Conservation (phyloP, 2,797 vertebrate species). For the Phalanger gymnotis region DNA sequence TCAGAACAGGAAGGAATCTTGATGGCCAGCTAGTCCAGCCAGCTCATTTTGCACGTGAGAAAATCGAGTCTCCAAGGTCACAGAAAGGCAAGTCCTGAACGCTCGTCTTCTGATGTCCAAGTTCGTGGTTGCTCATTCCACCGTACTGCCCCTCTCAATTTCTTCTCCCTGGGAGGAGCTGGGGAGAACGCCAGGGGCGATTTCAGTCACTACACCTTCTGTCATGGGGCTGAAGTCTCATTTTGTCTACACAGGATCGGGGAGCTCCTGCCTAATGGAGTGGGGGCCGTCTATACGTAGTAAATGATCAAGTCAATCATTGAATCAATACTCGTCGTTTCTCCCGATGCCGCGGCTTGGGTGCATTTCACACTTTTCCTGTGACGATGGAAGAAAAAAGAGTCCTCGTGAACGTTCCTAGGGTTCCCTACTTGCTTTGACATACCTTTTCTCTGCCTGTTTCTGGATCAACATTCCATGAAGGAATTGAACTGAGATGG, state of each 20-base stretch:
- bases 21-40: neutral
- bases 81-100: no score
- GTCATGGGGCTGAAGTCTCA: neutral
- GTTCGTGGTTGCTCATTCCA: neutral
- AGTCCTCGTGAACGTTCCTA: conserved; percentile 41
- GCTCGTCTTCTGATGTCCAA: neutral
- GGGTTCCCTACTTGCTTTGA: conserved; percentile 45
- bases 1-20: neutral
- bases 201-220: no score
- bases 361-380: conserved; percentile 56
- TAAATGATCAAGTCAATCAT: neutral
- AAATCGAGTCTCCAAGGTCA: neutral
- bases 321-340: conserved; percentile 38
- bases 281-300: neutral
- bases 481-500: conserved; percentile 46
- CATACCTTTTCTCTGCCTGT: conserved; percentile 55
- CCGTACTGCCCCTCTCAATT: neutral
- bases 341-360: conserved; percentile 58
- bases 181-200: no score
- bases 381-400: conserved; percentile 8
- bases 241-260: neutral
- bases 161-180: no score
- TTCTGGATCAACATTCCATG: conserved; percentile 62
- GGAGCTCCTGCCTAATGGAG: neutral
- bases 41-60: neutral